Conservation (phyloP, 2,113 vertebrate species). For the Equus quagga region DNA sequence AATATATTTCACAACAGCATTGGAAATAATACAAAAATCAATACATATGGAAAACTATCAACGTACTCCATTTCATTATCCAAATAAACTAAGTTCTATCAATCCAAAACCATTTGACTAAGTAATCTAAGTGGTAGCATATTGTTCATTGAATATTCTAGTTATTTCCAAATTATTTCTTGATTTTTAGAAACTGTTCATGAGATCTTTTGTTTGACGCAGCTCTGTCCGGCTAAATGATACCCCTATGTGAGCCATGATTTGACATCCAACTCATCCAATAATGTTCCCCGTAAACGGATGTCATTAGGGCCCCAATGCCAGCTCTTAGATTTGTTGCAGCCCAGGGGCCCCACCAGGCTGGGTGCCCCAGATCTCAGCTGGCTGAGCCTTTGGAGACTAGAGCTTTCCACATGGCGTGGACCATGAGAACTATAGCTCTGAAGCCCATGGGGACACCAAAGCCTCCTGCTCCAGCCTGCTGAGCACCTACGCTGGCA, state of each 20-base stretch:
- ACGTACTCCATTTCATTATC: not conserved
- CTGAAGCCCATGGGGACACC: not conserved
- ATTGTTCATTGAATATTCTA: not conserved
- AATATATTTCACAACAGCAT: not conserved
- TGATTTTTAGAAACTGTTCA: not conserved
- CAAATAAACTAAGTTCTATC: not conserved
- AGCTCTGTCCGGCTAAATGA: not conserved
- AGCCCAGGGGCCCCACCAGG: not conserved
- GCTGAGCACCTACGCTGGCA: not conserved
- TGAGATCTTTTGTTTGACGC: not conserved
- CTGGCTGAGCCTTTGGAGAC: not conserved
- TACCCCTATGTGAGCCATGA: not conserved
- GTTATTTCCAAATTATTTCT: not conserved
- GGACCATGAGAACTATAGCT: not conserved
- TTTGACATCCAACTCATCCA: not conserved
- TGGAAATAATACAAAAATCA: not conserved
- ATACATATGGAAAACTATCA: not conserved
- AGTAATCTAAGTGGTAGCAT: not conserved
- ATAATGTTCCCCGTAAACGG: not conserved
- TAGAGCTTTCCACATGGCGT: not conserved
- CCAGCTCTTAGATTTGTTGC: not conserved
- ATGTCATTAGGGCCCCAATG: not conserved
- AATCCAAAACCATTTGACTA: not conserved
- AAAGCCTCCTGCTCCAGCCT: not conserved
- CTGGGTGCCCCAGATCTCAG: not conserved